Evolutionary conservation across 2,113 vertebrate species (phyloP).

Genomic region (Sphaerodactylus townsendi): DNA sequence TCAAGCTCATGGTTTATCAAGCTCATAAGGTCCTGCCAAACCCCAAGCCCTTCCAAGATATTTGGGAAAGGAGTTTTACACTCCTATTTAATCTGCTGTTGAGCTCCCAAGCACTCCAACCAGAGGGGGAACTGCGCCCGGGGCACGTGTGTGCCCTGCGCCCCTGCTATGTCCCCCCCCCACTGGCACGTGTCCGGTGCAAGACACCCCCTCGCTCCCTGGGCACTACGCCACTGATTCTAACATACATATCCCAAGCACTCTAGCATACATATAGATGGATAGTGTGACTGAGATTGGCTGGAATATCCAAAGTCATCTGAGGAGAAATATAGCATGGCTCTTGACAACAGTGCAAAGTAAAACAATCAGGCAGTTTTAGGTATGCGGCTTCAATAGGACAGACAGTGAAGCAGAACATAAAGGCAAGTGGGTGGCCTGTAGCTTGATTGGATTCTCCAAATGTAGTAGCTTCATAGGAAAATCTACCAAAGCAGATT

Average conservation of each 20-base stretch:
- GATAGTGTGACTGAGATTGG: neutral
- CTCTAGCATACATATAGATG: neutral
- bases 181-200: too few species aligned
- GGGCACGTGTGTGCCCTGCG: too few species aligned
- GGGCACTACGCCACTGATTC: too few species aligned
- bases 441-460: conserved; percentile 11
- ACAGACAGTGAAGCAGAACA: neutral
- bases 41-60: neutral
- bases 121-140: too few species aligned
- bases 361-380: rapidly evolving
- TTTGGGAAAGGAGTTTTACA: neutral
- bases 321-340: rapidly evolving
- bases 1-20: neutral
- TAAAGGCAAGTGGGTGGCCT: neutral
- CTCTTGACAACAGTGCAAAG: rapidly evolving
- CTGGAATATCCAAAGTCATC: neutral
- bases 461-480: neutral
- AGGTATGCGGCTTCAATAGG: neutral
- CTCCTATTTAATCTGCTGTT: neutral
- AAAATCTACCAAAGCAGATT: neutral
- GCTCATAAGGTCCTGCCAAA: neutral
- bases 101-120: neutral
- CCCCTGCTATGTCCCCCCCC: too few species aligned
- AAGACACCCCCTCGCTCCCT: too few species aligned
- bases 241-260: neutral